Evolutionary conservation across 2,113 vertebrate species (phyloP).

Genomic region (Bos javanicus): DNA sequence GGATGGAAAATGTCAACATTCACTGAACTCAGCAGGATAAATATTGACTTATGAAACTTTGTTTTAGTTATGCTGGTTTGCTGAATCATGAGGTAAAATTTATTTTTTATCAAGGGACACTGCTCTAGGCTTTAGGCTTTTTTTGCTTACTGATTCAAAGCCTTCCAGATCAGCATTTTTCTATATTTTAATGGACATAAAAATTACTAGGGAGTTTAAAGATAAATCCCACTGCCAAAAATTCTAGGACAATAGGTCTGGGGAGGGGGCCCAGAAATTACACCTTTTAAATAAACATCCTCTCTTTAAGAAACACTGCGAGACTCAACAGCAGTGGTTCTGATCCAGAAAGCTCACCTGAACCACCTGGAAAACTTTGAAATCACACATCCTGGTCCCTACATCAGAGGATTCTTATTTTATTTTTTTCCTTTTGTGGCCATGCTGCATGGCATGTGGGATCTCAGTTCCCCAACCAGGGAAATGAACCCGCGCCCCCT

Average conservation of each 20-base stretch:
- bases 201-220: neutral
- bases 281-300: neutral
- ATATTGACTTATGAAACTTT: neutral
- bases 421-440: neutral
- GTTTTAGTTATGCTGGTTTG: conserved; percentile 39
- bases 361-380: neutral
- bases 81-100: neutral
- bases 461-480: neutral
- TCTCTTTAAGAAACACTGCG: conserved; percentile 10
- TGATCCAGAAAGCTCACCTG: conserved; percentile 1
- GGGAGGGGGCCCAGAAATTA: neutral
- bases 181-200: conserved; percentile 5
- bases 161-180: neutral
- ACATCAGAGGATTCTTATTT: neutral
- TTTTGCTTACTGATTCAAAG: conserved; percentile 5
- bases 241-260: neutral
- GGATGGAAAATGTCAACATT: conserved; percentile 5
- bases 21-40: neutral
- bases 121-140: neutral
- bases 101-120: neutral
- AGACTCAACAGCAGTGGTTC: neutral
- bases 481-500: neutral
- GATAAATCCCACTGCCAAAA: neutral
- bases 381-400: neutral
- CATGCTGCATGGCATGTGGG: neutral